A percentile compares a stretch with the other conserved stretches of the same genome.
phyloP scores from a whole-genome alignment of 2,113 vertebrate species.

The Uropsilus gracilis region DNA sequence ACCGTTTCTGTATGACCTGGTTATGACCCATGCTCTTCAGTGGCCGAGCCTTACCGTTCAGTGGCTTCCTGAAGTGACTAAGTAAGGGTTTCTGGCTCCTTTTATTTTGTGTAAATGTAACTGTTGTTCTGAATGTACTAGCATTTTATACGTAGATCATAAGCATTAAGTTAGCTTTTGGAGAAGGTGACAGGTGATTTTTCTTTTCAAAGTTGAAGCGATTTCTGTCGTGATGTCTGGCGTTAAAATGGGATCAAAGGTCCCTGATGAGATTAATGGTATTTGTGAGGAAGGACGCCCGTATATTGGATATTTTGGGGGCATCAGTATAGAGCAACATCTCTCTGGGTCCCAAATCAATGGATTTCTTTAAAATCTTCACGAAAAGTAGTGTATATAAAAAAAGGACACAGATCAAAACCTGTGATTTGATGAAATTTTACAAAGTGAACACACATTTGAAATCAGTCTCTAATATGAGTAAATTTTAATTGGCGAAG shows the following conservation, averaged over 20 bases:
- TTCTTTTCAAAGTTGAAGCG: constrained; percentile 32
- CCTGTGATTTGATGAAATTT: constrained; percentile 19
- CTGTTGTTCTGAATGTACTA: background rate
- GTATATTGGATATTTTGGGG: background rate
- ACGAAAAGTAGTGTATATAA: background rate
- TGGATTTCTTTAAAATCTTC: constrained; percentile 22
- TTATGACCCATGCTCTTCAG: constrained; percentile 95
- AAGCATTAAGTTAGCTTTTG: background rate
- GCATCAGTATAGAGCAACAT: background rate
- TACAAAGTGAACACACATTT: background rate
- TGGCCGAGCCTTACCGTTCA: constrained; percentile 97
- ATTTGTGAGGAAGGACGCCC: background rate
- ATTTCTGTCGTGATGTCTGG: background rate
- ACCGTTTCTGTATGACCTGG: constrained; percentile 94
- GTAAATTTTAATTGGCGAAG: background rate
- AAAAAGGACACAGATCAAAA: constrained; percentile 21
- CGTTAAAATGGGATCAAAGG: background rate
- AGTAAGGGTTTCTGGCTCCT: constrained; percentile 86
- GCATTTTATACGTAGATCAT: background rate
- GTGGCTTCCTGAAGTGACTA: constrained; percentile 94
- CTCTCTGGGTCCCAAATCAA: background rate
- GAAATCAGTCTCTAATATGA: background rate
- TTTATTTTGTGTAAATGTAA: constrained; percentile 48
- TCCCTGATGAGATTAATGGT: background rate
- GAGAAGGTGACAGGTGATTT: constrained; percentile 23